phyloP scores from a whole-genome alignment of 2,888 invertebrate species.

The Heliconius ismenius region DNA sequence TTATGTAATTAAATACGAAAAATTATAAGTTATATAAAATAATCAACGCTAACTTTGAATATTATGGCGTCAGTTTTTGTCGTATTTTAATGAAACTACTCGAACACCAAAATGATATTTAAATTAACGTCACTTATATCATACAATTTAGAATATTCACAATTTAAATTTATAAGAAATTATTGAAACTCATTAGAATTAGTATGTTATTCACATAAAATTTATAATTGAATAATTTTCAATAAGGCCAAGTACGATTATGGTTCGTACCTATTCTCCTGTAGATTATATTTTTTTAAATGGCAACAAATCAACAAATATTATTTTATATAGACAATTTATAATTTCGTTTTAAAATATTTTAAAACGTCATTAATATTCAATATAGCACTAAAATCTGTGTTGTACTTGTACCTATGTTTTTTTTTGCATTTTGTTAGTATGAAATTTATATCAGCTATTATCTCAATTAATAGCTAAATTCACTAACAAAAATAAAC shows the following conservation, averaged over 20 bases:
- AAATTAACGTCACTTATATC: conserved; percentile 47
- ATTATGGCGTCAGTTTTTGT: neutral
- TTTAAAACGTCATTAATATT: conserved; percentile 1
- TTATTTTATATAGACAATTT: neutral
- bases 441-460: neutral
- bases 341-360: neutral
- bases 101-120: conserved; percentile 68
- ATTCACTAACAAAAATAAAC: neutral
- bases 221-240: neutral
- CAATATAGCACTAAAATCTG: neutral
- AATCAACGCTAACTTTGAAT: neutral
- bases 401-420: neutral
- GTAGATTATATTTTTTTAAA: neutral
- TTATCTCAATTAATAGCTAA: neutral
- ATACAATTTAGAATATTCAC: conserved; percentile 32
- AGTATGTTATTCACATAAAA: conserved; percentile 8
- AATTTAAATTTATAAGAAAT: conserved; percentile 30
- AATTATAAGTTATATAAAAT: neutral
- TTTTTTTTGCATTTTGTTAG: neutral
- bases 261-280: neutral
- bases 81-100: conserved; percentile 28
- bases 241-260: neutral
- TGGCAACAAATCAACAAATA: neutral
- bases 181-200: conserved; percentile 38
- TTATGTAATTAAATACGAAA: neutral